These are phyloP conservation scores for Scolopax mira DNA, from an alignment of 2,113 vertebrate species.

Conservation along the genomic window DNA sequence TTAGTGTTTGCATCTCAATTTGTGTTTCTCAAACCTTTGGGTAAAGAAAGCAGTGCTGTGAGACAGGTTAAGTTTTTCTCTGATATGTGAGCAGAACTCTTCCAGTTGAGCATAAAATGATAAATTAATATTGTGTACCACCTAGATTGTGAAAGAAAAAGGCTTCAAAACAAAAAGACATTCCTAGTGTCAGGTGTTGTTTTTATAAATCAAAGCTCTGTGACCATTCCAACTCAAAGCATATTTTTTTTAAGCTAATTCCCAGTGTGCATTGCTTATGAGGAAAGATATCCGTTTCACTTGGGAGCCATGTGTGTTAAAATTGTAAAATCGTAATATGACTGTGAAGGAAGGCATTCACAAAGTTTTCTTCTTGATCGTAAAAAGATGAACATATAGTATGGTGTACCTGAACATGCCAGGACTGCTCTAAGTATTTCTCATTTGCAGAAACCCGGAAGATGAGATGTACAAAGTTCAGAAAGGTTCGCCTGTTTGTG, in stretches of 20 bases:
- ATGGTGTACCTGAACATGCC: neutral
- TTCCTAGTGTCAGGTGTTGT: neutral
- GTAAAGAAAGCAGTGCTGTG: neutral
- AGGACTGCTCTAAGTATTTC: neutral
- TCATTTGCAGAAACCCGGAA: neutral
- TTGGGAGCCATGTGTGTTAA: neutral
- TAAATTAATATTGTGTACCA: neutral
- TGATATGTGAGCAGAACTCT: neutral
- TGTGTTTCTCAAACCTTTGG: neutral
- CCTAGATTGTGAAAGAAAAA: neutral
- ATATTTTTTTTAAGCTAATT: neutral
- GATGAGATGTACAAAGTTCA: neutral
- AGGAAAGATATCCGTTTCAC: neutral
- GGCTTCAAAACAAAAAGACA: neutral
- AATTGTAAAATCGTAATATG: neutral
- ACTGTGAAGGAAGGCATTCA: neutral
- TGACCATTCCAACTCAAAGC: neutral
- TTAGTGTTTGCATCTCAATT: neutral
- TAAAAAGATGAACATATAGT: neutral
- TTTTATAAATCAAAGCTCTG: neutral
- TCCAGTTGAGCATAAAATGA: neutral
- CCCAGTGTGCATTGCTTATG: neutral
- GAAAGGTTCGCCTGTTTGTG: neutral
- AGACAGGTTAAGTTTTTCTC: neutral
- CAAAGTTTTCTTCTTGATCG: neutral